phyloP scores from a whole-genome alignment of 2,113 vertebrate genomes.

The Aegotheles bennettii region DNA sequence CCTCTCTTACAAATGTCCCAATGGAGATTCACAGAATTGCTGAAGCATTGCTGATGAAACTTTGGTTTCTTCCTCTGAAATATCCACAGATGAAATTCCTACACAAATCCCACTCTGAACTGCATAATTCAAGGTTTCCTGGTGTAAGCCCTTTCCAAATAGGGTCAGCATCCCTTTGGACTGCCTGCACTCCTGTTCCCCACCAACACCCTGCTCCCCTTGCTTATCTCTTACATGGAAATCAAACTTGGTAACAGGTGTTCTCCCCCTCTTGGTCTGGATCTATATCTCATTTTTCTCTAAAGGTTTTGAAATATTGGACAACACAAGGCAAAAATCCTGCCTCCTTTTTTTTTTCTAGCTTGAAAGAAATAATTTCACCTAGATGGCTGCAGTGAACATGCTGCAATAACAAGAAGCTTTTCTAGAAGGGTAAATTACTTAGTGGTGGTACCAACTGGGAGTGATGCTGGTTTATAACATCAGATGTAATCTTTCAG shows the following conservation, averaged over 20 bases:
- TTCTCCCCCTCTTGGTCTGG: neutral
- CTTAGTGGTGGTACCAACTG: slow-evolving; percentile 15
- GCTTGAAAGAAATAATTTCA: slow-evolving; percentile 3
- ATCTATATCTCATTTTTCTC: neutral
- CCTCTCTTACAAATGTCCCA: neutral
- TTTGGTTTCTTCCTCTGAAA: neutral
- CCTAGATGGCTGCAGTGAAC: neutral
- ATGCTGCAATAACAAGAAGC: neutral
- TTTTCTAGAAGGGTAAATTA: slow-evolving; percentile 40
- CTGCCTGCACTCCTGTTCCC: neutral
- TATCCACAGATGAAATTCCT: neutral
- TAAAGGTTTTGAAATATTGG: neutral
- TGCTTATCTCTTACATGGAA: neutral
- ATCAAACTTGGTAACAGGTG: neutral
- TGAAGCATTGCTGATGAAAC: neutral
- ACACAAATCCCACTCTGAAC: neutral
- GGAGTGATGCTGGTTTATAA: neutral
- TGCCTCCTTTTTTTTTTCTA: neutral
- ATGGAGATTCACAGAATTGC: neutral
- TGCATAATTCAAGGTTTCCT: neutral
- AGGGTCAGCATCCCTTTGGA: neutral
- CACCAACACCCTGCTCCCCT: neutral
- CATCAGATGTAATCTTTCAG: slow-evolving; percentile 43
- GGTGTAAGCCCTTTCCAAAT: rapidly evolving
- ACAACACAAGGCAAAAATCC: neutral